Base-by-base conservation (phyloP, 92 coral and sea anemone genomes). In the Zoanthus solanderi region DNA sequence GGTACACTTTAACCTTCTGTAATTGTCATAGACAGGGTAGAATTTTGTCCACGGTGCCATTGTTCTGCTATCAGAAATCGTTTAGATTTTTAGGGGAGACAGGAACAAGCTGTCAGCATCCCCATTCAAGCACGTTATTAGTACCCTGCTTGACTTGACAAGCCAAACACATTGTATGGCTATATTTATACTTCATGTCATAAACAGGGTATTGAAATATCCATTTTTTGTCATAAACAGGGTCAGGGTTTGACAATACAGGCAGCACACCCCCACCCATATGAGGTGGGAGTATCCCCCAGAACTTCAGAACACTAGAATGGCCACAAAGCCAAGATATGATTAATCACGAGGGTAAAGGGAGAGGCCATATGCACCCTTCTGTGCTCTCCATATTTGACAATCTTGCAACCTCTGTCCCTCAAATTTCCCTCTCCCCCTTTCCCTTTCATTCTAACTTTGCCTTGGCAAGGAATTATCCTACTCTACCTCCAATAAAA, bases 1-100 rank as follows among this genome's bases (percentile, higher is more conserved):
- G 45, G 74, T 69, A 69, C 42, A 69, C 74, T 69, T 69, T 69
- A 12, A 12, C 42, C 74, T 28, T 30, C 74, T 69, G 44, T 69
- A 8, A 32, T 44, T 69, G 45, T 69, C 74, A 69, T 69, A 69
- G 45, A 69, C 74, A 69, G 74, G 74, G 74, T 69, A 10, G 42
- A 29, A 50, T 50, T 50, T 50, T 50, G 56, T 50, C 56, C 56
- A 50, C 56, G 12, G 56, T 50, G 56, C 56, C 56, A 50, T 50
- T 50, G 56, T 50, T 50, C 56, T 50, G 56, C 9, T 50, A 50
- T 50, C 56, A 50, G 56, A 50, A 50, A 50, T 50, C 9, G 5
- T 50, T 50, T 50, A 50, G 56, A 50, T 50, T 50, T 50, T 50
- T 50, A 50, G 56, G 56, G 56, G 56, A 50, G 56, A 50, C 56